A percentile compares a stretch with the other conserved stretches of the same genome.
phyloP scores from a whole-genome alignment of 1,140 invertebrate genomes.

The Hyles euphorbiae region DNA sequence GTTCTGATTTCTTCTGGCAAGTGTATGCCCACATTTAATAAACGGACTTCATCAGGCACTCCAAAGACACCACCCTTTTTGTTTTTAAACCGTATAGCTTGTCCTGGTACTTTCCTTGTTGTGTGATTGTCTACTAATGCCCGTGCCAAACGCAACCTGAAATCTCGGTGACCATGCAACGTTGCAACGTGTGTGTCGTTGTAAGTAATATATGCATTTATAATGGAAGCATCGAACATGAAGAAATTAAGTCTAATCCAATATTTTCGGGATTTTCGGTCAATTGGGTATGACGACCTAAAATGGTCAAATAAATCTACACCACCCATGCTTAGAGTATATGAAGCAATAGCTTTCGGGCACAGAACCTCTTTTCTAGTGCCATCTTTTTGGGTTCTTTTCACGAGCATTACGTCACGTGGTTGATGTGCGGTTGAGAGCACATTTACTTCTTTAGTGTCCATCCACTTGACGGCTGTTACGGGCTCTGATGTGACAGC shows the following conservation, averaged over 20 bases:
- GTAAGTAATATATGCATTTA: conserved; percentile 40
- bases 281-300: conserved; percentile 25
- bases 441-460: conserved; percentile 34
- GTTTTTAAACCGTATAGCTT: conserved; percentile 12
- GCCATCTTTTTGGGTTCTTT: conserved; percentile 41
- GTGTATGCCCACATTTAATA: conserved; percentile 27
- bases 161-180: conserved; percentile 28
- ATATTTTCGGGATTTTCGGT: conserved; percentile 21
- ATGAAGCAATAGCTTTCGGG: conserved; percentile 33
- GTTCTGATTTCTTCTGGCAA: conserved; percentile 23
- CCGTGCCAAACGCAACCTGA: conserved; percentile 30
- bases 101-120: conserved; percentile 19
- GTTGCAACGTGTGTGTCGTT: conserved; percentile 25
- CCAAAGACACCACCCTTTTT: conserved; percentile 22
- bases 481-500: conserved; percentile 30
- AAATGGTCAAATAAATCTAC: conserved; percentile 39
- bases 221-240: conserved; percentile 25
- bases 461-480: conserved; percentile 37
- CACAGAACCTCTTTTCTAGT: conserved; percentile 23
- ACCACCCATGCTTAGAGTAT: conserved; percentile 37
- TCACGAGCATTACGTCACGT: conserved; percentile 22
- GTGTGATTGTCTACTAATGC: conserved; percentile 24
- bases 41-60: conserved; percentile 26
- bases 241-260: conserved; percentile 21
- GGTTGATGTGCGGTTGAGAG: conserved; percentile 39